These are phyloP conservation scores for Neolamprologus brichardi DNA, from an alignment of 2,113 vertebrate genomes.

Conservation along the genomic window DNA sequence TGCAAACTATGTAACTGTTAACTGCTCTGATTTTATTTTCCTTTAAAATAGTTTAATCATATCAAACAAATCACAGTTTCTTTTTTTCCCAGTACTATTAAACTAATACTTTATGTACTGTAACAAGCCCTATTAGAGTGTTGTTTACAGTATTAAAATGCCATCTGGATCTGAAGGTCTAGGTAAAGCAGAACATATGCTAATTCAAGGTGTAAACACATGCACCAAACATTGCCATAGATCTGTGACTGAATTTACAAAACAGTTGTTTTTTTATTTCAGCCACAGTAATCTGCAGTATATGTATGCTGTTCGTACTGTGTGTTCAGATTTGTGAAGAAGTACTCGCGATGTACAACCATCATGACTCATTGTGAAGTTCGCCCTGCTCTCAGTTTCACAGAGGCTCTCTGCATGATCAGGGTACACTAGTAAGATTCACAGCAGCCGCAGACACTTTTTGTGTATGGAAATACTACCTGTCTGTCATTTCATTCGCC, in stretches of 20 bases:
- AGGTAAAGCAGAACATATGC: not conserved
- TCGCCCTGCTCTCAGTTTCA: not conserved
- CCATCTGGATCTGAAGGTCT: not conserved
- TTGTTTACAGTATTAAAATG: conserved; percentile 9
- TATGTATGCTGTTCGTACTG: not conserved
- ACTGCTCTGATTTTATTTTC: not conserved
- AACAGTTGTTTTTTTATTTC: not conserved
- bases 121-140: not conserved
- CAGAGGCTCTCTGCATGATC: not conserved
- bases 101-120: not conserved
- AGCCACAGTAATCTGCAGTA: not conserved
- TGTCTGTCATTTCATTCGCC: not conserved
- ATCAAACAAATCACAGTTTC: not conserved
- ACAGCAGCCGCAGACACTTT: not conserved
- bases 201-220: not conserved
- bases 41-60: not conserved
- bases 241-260: not conserved
- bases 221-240: not conserved
- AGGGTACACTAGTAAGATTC: not conserved
- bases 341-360: not conserved
- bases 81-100: not conserved
- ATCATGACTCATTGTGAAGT: not conserved
- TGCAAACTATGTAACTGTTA: not conserved
- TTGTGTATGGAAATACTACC: not conserved
- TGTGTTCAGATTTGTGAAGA: not conserved